phyloP scores from a whole-genome alignment of 2,888 invertebrate species.

The Caradrina kadenii region DNA sequence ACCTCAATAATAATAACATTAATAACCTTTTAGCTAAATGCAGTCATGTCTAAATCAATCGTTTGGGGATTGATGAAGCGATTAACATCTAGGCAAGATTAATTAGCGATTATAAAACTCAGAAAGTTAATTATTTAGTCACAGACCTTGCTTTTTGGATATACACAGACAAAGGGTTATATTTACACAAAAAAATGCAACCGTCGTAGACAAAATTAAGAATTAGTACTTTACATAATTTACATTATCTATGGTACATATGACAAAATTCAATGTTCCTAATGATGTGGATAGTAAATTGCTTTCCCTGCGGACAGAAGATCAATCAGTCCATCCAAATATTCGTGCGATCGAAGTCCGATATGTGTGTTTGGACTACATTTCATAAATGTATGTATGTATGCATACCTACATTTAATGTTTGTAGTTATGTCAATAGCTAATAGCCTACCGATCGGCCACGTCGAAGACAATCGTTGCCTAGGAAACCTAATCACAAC shows the following conservation, averaged over 20 bases:
- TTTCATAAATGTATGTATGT: slow-evolving; percentile 69
- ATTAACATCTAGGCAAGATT: neutral
- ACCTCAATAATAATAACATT: slow-evolving; percentile 52
- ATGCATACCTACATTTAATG: slow-evolving; percentile 67
- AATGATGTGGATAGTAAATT: slow-evolving; percentile 66
- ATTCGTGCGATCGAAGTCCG: slow-evolving; percentile 77
- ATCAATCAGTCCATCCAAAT: slow-evolving; percentile 77
- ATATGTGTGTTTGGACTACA: slow-evolving; percentile 76
- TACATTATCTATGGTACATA: slow-evolving; percentile 15
- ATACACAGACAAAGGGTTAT: neutral
- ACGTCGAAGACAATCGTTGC: slow-evolving; percentile 85
- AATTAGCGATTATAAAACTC: neutral
- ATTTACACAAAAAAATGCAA: neutral
- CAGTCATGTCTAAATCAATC: slow-evolving; percentile 16
- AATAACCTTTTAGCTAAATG: slow-evolving; percentile 46
- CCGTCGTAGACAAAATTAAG: neutral
- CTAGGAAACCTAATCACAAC: slow-evolving; percentile 83
- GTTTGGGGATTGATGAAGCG: slow-evolving; percentile 19
- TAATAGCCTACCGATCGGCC: slow-evolving; percentile 83
- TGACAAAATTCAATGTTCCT: slow-evolving; percentile 43
- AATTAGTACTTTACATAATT: slow-evolving; percentile 4
- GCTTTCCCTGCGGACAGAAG: slow-evolving; percentile 68
- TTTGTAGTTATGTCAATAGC: slow-evolving; percentile 84
- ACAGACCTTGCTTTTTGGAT: neutral
- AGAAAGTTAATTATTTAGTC: neutral